Percentiles rank a stretch among this genome's conserved stretches.
Conservation (phyloP, 2,888 invertebrate genomes). For the Apamea monoglypha region DNA sequence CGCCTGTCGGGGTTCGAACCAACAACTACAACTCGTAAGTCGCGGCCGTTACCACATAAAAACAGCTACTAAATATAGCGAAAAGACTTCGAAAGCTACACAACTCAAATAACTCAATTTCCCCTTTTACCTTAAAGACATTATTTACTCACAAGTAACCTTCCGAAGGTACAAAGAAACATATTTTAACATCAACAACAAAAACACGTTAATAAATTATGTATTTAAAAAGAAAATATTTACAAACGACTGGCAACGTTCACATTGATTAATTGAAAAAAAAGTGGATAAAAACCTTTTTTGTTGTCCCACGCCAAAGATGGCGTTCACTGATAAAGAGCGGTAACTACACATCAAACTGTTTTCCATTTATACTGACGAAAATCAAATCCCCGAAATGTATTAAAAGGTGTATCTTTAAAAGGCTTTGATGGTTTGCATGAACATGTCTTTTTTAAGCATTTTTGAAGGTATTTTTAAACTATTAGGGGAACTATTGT, state of each 20-base stretch:
- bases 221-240: slow-evolving; percentile 38
- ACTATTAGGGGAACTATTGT: not conserved
- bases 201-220: slow-evolving; percentile 20
- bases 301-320: slow-evolving; percentile 45
- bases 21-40: too few species aligned
- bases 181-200: not conserved
- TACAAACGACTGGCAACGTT: slow-evolving; percentile 32
- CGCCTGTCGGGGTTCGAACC: too few species aligned
- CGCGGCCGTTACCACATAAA: too few species aligned
- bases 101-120: slow-evolving; percentile 3
- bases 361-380: slow-evolving; percentile 40
- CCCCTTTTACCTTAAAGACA: slow-evolving; percentile 2
- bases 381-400: slow-evolving; percentile 33
- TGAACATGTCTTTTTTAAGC: not conserved
- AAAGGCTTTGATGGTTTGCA: slow-evolving; percentile 22
- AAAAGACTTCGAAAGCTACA: not conserved
- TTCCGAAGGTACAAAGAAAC: slow-evolving; percentile 1
- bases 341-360: slow-evolving; percentile 32
- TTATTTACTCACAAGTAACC: slow-evolving; percentile 1
- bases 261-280: slow-evolving; percentile 45
- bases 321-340: slow-evolving; percentile 35
- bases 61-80: not conserved
- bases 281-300: slow-evolving; percentile 27
- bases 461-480: slow-evolving; percentile 1
- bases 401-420: slow-evolving; percentile 10